Evolutionary conservation across 2,888 invertebrate genomes (phyloP).

Genomic region (Saturnia pavonia): DNA sequence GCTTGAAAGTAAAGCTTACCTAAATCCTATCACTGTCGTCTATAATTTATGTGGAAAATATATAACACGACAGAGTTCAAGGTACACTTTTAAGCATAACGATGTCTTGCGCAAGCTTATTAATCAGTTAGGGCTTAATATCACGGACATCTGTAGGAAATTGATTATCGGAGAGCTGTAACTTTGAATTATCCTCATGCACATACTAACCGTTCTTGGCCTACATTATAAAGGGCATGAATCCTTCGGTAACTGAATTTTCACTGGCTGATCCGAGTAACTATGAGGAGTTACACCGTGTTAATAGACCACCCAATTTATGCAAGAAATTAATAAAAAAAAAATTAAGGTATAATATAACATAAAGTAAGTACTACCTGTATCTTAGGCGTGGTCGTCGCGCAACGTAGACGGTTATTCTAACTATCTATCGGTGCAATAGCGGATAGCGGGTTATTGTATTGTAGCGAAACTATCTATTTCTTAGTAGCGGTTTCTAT

Average conservation of each 20-base stretch:
- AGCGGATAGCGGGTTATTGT: no score
- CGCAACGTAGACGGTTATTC: no score
- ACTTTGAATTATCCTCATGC: background rate
- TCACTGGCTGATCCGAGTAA: no score
- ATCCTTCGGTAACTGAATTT: background rate
- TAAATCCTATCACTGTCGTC: background rate
- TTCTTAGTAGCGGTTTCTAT: no score
- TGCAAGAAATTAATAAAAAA: background rate
- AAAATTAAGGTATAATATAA: no score
- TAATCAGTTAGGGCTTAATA: background rate
- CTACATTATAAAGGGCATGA: background rate
- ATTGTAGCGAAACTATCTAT: no score
- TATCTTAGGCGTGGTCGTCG: no score
- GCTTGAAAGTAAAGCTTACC: background rate
- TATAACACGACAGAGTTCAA: background rate
- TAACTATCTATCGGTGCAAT: no score
- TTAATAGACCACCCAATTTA: background rate
- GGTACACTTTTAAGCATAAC: background rate
- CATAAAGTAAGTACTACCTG: no score
- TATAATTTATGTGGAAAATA: background rate
- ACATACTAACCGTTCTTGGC: background rate
- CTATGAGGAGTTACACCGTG: background rate
- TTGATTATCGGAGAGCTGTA: background rate
- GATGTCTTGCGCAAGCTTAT: background rate
- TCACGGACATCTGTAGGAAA: constrained; percentile 1